These are phyloP conservation scores for Hedychridium roseum DNA, from an alignment of 2,888 invertebrate genomes.

Conservation along the genomic window DNA sequence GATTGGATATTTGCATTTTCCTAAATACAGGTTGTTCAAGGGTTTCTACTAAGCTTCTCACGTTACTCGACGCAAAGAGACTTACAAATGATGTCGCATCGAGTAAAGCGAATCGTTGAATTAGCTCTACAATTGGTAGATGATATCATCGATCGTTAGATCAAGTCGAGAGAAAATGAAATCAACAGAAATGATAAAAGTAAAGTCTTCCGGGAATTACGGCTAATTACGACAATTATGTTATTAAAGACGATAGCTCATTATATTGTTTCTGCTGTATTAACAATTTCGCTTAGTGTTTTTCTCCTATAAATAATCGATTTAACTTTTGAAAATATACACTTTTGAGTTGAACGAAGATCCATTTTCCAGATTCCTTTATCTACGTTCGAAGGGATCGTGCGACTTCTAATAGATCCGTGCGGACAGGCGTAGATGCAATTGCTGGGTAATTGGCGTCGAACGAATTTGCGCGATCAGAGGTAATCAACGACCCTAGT, in stretches of 20 bases:
- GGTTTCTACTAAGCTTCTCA: too few species aligned
- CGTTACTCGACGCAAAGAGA: too few species aligned
- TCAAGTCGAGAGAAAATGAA: neutral
- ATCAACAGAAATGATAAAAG: neutral
- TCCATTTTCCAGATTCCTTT: neutral
- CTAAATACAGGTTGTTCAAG: too few species aligned
- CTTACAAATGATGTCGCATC: too few species aligned
- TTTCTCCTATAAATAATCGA: neutral
- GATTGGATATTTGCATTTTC: too few species aligned
- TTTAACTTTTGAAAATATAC: neutral
- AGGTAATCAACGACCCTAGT: constrained; percentile 2
- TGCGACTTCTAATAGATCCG: constrained; percentile 10
- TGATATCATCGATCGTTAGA: neutral
- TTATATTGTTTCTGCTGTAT: too few species aligned
- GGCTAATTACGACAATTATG: neutral
- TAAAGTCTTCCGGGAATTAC: neutral
- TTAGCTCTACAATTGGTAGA: neutral
- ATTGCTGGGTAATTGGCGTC: constrained; percentile 11
- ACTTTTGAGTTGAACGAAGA: neutral
- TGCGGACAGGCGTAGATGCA: constrained; percentile 14
- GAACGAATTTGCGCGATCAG: constrained; percentile 17
- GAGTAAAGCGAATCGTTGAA: neutral
- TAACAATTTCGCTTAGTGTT: neutral
- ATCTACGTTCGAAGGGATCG: neutral
- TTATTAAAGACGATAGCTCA: neutral